These are phyloP conservation scores for Bicyclus anynana DNA, from an alignment of 1,140 invertebrate genomes.

Conservation along the genomic window DNA sequence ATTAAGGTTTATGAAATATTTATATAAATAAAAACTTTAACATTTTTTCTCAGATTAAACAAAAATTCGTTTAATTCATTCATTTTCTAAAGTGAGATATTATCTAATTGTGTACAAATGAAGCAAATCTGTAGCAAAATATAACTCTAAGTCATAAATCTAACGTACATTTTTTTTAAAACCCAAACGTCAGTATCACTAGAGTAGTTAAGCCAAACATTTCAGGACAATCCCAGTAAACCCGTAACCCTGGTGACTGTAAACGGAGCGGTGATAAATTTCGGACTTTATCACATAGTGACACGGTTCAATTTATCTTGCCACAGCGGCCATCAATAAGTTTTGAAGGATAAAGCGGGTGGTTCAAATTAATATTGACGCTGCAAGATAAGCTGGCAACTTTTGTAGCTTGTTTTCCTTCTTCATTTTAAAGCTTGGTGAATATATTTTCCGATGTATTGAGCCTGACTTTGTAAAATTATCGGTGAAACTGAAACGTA, in stretches of 20 bases:
- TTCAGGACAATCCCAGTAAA: background rate
- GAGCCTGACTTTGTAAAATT: background rate
- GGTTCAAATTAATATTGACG: conserved; percentile 16
- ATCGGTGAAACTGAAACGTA: background rate
- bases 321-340: conserved; percentile 11
- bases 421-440: conserved; percentile 1
- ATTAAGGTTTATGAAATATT: no score
- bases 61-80: no score
- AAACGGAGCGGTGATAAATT: conserved; percentile 1
- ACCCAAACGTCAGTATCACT: background rate
- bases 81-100: no score
- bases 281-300: conserved; percentile 9
- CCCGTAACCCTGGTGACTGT: background rate
- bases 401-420: conserved; percentile 13
- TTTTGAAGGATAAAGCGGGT: conserved; percentile 13
- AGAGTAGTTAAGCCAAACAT: no score
- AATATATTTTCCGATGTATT: background rate
- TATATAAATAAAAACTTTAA: no score
- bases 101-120: no score
- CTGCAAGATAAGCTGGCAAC: conserved; percentile 10
- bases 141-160: no score
- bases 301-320: conserved; percentile 11
- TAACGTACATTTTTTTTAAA: no score
- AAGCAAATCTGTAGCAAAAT: no score
- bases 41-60: no score